These are phyloP conservation scores for Malacosoma neustria DNA, from an alignment of 2,888 invertebrate genomes.

Conservation along the genomic window DNA sequence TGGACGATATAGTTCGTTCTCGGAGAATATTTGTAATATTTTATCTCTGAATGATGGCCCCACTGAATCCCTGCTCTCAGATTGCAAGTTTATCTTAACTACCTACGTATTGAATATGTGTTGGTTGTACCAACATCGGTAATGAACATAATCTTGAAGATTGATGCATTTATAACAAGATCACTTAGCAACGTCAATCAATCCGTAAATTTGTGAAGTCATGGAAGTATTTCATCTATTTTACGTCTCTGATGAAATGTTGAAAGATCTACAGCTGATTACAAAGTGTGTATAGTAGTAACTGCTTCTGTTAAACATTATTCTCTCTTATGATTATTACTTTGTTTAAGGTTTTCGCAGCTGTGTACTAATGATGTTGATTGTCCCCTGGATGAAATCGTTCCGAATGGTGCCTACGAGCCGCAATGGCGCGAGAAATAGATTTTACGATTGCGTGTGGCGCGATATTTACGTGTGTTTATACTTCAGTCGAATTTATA, in stretches of 20 bases:
- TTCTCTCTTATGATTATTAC: no score
- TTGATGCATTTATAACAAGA: neutral
- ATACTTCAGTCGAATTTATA: slow-evolving; percentile 68
- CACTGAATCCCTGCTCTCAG: neutral
- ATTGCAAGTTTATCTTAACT: neutral
- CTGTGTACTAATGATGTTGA: slow-evolving; percentile 26
- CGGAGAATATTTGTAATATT: neutral
- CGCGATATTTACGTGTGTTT: slow-evolving; percentile 70
- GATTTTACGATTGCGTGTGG: slow-evolving; percentile 69
- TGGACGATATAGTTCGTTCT: neutral
- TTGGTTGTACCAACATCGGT: neutral
- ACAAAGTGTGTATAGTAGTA: no score
- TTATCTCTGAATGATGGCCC: neutral
- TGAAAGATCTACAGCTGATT: no score
- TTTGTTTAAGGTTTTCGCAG: neutral
- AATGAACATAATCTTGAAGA: neutral
- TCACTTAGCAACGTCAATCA: neutral
- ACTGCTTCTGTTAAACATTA: neutral
- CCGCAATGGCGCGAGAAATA: slow-evolving; percentile 62
- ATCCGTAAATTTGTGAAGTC: neutral
- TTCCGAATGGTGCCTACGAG: slow-evolving; percentile 37
- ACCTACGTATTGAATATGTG: neutral
- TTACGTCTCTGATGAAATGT: neutral
- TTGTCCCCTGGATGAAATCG: slow-evolving; percentile 41
- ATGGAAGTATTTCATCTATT: neutral